Base-by-base conservation (phyloP, 2,888 invertebrate genomes). In the Caenorhabditis afra region DNA sequence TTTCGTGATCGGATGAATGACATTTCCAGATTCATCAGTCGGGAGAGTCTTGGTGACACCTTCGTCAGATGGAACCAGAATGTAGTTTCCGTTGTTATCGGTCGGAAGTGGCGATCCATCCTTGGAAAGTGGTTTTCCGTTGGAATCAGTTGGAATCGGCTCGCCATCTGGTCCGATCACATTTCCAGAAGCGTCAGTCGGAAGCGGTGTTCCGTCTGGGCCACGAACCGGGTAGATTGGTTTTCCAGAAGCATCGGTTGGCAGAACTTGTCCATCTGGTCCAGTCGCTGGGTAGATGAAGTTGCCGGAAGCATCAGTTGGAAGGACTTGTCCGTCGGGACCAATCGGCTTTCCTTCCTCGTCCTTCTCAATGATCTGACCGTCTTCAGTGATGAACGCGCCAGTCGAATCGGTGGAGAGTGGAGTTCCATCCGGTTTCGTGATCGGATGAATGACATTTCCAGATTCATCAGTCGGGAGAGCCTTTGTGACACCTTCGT, bases 31-130 rank as follows among this genome's bases (percentile, higher is more conserved):
- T 14, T 68, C 64, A 45, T 81, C 79, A 29, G 82, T 83, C 16
- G 82, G 76, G 1, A 66, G 23, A 41, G 55, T 23, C n/a, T 75
- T 45, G 11, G 70, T 62, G 11, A 41, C 29, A 18, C 64, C 55
- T 12, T 66, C 67, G 2, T 47, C 61, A 3, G 67, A 67, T 29
- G 76, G 76, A 1, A 77, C 22, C 7, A 50, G 0, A 11, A 77
- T 71, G 50, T 37, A 75, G 11, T 55, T 66, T 75, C 82, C 82
- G 18, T 50, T 10, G 8, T 64, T 39, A 23, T 82, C 78, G n/a
- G 82, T 82, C 50, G 79, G 82, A 39, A 82, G 64, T 41, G 77
- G 77, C 3, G 64, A 62, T 68, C 79, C 79, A 64, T 85, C 84
- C 18, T 81, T 81, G 3, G 81, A 64, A 22, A 79, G 35, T 23